phyloP scores from a whole-genome alignment of 2,113 vertebrate species.

The Nerophis lumbriciformis region DNA sequence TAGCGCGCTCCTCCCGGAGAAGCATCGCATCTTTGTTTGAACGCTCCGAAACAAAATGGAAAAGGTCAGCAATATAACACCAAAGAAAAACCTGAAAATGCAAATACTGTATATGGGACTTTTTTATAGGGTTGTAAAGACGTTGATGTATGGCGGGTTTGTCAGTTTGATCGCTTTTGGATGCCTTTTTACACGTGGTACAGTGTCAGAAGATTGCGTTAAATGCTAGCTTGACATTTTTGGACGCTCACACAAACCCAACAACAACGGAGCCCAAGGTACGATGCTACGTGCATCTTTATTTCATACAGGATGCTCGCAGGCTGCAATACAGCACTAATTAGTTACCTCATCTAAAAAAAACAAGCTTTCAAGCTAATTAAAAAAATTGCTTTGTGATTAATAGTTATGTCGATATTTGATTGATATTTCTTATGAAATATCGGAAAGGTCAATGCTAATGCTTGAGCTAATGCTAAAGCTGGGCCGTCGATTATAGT shows the following conservation, averaged over 20 bases:
- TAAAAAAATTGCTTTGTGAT: too few species aligned
- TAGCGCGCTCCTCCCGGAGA: slow-evolving; percentile 53
- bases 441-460: too few species aligned
- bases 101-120: slow-evolving; percentile 46
- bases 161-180: slow-evolving; percentile 65
- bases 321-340: too few species aligned
- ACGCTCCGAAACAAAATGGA: slow-evolving; percentile 20
- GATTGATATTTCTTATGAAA: too few species aligned
- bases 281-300: too few species aligned
- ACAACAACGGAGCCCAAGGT: neutral
- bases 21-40: slow-evolving; percentile 63
- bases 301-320: neutral
- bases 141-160: slow-evolving; percentile 51
- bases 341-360: too few species aligned
- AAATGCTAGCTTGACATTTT: slow-evolving; percentile 65
- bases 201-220: slow-evolving; percentile 52
- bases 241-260: neutral
- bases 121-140: slow-evolving; percentile 59
- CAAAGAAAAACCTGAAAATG: slow-evolving; percentile 25
- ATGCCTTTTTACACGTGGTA: slow-evolving; percentile 55
- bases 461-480: too few species aligned
- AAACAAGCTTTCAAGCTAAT: too few species aligned
- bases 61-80: slow-evolving; percentile 30
- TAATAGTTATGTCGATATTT: too few species aligned
- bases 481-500: too few species aligned